These are phyloP conservation scores for Cheilosia urbana DNA, from an alignment of 2,888 invertebrate species.

Conservation along the genomic window DNA sequence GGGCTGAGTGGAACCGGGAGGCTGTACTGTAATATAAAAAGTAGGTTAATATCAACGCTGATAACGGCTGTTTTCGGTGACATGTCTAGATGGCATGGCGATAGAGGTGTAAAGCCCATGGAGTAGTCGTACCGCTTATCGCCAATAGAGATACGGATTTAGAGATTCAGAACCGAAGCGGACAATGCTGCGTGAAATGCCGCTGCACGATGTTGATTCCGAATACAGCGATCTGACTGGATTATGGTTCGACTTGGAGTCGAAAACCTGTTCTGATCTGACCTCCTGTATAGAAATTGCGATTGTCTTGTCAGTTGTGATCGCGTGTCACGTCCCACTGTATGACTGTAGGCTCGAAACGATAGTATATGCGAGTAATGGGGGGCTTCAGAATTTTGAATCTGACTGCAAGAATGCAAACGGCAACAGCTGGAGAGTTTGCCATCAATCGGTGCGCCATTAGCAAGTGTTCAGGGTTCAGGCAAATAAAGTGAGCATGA, in stretches of 20 bases:
- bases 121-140: constrained; percentile 1
- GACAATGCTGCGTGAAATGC: not conserved
- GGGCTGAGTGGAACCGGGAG: constrained; percentile 1
- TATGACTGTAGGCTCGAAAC: constrained; percentile 37
- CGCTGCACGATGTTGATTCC: not conserved
- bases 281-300: constrained; percentile 64
- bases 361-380: constrained; percentile 9
- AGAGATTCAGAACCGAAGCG: not conserved
- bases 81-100: constrained; percentile 53
- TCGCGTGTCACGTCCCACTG: constrained; percentile 73
- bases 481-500: constrained; percentile 45
- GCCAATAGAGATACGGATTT: constrained; percentile 8
- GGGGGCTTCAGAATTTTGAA: constrained; percentile 18
- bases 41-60: constrained; percentile 54
- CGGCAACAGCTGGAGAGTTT: constrained; percentile 43
- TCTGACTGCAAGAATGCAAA: constrained; percentile 6
- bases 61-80: constrained; percentile 64
- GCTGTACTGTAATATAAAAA: constrained; percentile 32
- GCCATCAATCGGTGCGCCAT: constrained; percentile 1
- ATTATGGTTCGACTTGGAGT: constrained; percentile 31
- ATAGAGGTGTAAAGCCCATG: constrained; percentile 24
- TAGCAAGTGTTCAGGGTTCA: constrained; percentile 39
- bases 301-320: constrained; percentile 66
- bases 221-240: constrained; percentile 33
- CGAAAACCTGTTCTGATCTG: constrained; percentile 64